Conservation (phyloP, 2,797 vertebrate genomes). For the Falco concolor region DNA sequence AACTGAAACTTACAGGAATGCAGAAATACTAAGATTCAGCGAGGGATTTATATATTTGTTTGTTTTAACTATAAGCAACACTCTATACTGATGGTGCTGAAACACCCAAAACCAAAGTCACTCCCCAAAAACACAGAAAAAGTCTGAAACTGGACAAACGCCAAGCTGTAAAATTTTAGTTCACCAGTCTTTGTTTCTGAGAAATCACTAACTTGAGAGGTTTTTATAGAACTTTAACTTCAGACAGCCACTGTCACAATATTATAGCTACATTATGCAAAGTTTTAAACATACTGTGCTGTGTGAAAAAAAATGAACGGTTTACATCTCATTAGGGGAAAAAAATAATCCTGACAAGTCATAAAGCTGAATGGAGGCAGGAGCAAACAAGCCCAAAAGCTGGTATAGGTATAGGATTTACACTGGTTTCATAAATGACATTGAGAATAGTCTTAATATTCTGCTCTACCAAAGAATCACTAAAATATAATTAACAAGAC, state of each 20-base stretch:
- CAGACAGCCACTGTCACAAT: constrained; percentile 44
- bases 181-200: background rate
- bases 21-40: background rate
- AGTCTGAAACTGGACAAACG: background rate
- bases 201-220: background rate
- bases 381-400: background rate
- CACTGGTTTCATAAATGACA: background rate
- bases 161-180: background rate
- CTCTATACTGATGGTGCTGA: background rate
- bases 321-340: constrained; percentile 24
- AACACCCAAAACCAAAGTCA: background rate
- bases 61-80: background rate
- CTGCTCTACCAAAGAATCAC: background rate
- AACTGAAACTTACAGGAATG: background rate
- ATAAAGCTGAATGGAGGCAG: background rate
- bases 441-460: background rate
- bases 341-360: background rate
- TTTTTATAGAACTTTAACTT: constrained; percentile 18
- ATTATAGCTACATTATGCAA: constrained; percentile 20
- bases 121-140: background rate
- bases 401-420: background rate
- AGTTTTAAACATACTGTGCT: constrained; percentile 7
- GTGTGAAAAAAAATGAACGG: constrained; percentile 13
- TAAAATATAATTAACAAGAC: background rate
- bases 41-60: background rate